Evolutionary conservation across 2,113 vertebrate species (phyloP), one percentile per base, ranked within the genome.

Genomic region (Gasterosteus aculeatus): DNA sequence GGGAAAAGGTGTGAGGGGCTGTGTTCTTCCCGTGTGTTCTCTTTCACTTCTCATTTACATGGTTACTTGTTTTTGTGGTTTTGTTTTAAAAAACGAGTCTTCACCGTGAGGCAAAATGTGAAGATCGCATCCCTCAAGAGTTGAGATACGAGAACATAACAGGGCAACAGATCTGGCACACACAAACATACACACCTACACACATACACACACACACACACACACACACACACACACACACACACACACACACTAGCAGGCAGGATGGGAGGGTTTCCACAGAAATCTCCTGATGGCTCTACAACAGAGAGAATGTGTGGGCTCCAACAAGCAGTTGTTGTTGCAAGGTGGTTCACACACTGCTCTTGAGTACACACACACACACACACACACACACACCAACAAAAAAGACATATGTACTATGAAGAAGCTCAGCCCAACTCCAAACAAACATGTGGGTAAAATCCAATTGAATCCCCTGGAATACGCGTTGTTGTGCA

Each of bases 241-340:
- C 75, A 70, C 69, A 59, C 31, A 33, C 62, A 65, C 69, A 59
- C 53, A 64, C 56, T 38, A 72, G 67, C 65, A 80, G 42, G 80
- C 72, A 78, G 72, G 82, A 86, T 84, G 77, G 85, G 56, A 84
- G 85, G 64, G 76, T 84, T 92, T 89, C 82, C 88, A 90, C 83
- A 72, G 70, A 89, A 86, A 82, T 83, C 88, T 87, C 80, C 77
- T 73, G 75, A 86, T 84, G 83, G 69, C 66, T 90, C 72, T 51
- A 77, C 83, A 84, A 84, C 78, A 91, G 73, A 87, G 77, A 82
- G 77, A 80, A 61, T 87, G 81, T 89, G 88, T 91, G 87, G 88
- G 88, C 90, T 89, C 75, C 78, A 88, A 87, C 78, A 76, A 54
- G 60, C 78, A 74, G 73, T 72, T 62, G 82, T 79, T 89, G 72